Evolutionary conservation across 1,140 invertebrate genomes (phyloP).

Genomic region (Coelopa frigida): DNA sequence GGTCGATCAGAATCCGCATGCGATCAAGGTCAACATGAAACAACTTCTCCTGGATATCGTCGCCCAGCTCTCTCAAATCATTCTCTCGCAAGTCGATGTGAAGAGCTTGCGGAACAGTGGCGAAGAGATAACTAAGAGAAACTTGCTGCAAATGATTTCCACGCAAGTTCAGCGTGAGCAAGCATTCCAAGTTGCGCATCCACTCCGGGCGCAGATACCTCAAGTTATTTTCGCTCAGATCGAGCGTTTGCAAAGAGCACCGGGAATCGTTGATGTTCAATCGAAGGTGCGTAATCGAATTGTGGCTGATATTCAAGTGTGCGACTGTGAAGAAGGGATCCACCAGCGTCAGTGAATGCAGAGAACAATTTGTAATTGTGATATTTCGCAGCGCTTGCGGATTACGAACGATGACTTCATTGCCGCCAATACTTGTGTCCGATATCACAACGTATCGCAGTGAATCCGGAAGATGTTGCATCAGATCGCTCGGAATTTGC

Average conservation of each 20-base stretch:
- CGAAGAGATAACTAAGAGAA: conserved; percentile 17
- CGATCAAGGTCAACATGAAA: conserved; percentile 5
- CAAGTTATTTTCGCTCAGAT: conserved; percentile 30
- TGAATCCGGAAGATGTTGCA: conserved; percentile 20
- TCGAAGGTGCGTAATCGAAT: no score
- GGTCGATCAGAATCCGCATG: conserved; percentile 28
- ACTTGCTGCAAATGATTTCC: conserved; percentile 20
- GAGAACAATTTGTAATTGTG: conserved; percentile 19
- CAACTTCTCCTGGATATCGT: conserved; percentile 11
- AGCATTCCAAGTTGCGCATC: conserved; percentile 19
- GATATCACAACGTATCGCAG: conserved; percentile 16
- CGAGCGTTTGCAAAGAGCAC: conserved; percentile 15
- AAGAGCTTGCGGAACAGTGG: conserved; percentile 9
- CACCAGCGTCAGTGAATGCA: conserved; percentile 12
- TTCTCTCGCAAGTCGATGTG: conserved; percentile 25
- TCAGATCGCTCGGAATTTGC: conserved; percentile 15
- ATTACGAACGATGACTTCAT: conserved; percentile 13
- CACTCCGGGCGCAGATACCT: conserved; percentile 18
- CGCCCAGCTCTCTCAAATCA: background rate
- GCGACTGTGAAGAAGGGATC: no score
- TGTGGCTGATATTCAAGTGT: no score
- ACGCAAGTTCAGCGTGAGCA: conserved; percentile 18
- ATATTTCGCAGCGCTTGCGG: conserved; percentile 19
- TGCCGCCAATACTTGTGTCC: conserved; percentile 9
- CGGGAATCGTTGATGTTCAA: background rate